Conservation (phyloP, 2,888 invertebrate species). For the Drosophila cognata region DNA sequence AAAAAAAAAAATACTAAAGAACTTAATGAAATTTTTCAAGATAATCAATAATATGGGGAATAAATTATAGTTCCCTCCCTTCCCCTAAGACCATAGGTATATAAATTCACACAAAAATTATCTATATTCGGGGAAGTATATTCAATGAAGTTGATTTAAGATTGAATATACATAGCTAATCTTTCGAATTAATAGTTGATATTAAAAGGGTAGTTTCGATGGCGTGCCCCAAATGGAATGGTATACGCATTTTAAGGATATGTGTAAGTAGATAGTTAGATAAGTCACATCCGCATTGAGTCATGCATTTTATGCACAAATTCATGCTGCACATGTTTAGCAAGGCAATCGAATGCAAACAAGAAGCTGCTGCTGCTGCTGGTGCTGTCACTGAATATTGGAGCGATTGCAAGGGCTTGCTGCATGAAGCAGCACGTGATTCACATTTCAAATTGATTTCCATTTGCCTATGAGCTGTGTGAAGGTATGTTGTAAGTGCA, state of each 20-base stretch:
- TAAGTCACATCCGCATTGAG: constrained; percentile 22
- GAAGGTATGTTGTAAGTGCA: constrained; percentile 50
- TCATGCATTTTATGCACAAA: constrained; percentile 62
- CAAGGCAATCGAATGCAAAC: constrained; percentile 73
- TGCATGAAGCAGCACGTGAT: constrained; percentile 40
- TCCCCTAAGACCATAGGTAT: not conserved
- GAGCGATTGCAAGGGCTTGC: constrained; percentile 14
- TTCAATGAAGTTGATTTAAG: not conserved
- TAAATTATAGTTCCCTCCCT: not conserved
- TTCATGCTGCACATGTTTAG: constrained; percentile 65
- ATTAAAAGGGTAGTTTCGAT: constrained; percentile 22
- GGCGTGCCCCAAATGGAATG: constrained; percentile 2
- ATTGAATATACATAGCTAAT: not conserved
- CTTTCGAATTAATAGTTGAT: not conserved
- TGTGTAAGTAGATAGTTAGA: constrained; percentile 12
- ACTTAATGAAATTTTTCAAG: not conserved
- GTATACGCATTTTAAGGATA: constrained; percentile 8
- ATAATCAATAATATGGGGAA: not conserved
- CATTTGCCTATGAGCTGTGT: constrained; percentile 35
- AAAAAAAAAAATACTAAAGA: not conserved
- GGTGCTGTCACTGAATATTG: constrained; percentile 2
- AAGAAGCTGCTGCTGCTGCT: constrained; percentile 19
- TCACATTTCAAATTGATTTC: constrained; percentile 58
- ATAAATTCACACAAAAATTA: not conserved
- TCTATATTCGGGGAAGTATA: not conserved